Evolutionary conservation across 1,140 invertebrate genomes (phyloP).

Genomic region (Procambarus clarkii): DNA sequence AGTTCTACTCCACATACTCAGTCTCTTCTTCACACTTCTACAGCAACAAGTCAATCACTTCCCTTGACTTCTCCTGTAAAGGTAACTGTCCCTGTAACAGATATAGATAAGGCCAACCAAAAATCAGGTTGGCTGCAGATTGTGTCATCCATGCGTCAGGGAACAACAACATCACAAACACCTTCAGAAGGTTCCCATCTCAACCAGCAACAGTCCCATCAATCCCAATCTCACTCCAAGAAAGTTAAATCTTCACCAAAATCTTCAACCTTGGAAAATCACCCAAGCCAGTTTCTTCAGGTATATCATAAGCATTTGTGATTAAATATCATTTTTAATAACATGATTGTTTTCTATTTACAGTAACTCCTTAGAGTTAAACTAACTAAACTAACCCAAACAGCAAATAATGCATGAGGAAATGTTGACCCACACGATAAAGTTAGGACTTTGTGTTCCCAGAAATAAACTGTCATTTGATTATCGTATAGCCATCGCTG

Average conservation of each 20-base stretch:
- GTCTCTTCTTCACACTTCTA: not conserved
- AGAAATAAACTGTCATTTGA: too few relatives aligned
- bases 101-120: slow-evolving; percentile 25
- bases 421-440: too few relatives aligned
- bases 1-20: not conserved
- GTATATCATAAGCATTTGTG: slow-evolving; percentile 1
- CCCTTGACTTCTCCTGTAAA: slow-evolving; percentile 36
- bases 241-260: slow-evolving; percentile 39
- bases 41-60: slow-evolving; percentile 1
- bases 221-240: slow-evolving; percentile 21
- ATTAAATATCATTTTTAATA: too few relatives aligned
- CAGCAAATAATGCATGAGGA: too few relatives aligned
- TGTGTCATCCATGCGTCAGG: slow-evolving; percentile 64
- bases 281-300: slow-evolving; percentile 60
- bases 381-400: too few relatives aligned
- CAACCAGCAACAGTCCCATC: slow-evolving; percentile 11
- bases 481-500: too few relatives aligned
- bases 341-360: too few relatives aligned
- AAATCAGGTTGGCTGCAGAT: slow-evolving; percentile 59
- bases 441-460: too few relatives aligned
- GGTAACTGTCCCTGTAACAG: slow-evolving; percentile 14
- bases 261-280: slow-evolving; percentile 24
- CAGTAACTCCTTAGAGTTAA: too few relatives aligned
- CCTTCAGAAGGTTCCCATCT: not conserved
- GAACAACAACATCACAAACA: not conserved